Evolutionary conservation across 2,113 vertebrate genomes (phyloP).

Genomic region (Rhinoptilus africanus): DNA sequence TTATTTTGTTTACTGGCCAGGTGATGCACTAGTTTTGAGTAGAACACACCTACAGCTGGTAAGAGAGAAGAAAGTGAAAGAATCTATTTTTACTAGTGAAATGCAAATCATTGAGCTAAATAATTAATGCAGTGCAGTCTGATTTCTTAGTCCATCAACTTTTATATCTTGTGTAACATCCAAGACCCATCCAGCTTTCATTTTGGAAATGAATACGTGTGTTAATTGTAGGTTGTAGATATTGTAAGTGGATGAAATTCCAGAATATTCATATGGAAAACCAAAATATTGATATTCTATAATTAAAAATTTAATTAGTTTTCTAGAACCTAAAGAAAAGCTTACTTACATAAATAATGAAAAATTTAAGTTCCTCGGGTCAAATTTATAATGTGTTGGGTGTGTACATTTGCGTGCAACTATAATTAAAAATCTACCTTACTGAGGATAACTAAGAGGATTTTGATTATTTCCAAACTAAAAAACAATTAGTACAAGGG

Average conservation of each 20-base stretch:
- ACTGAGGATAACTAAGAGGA: not conserved
- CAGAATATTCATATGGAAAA: not conserved
- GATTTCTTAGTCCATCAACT: slow-evolving; percentile 4
- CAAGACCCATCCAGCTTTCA: not conserved
- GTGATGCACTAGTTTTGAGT: not conserved
- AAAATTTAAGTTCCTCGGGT: not conserved
- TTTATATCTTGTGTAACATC: not conserved
- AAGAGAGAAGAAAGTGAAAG: not conserved
- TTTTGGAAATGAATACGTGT: not conserved
- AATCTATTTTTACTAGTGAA: not conserved
- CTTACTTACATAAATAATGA: not conserved
- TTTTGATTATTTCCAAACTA: not conserved
- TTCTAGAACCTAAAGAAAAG: not conserved
- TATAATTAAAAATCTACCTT: slow-evolving; percentile 5
- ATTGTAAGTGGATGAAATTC: slow-evolving; percentile 12
- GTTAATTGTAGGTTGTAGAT: not conserved
- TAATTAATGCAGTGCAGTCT: not conserved
- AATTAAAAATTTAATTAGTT: not conserved
- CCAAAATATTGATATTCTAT: not conserved
- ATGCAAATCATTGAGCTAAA: slow-evolving; percentile 13
- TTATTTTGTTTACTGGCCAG: not conserved
- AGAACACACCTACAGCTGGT: not conserved
- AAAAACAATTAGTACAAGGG: not conserved
- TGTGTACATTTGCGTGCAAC: not conserved
- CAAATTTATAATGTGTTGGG: not conserved